Evolutionary conservation across 2,797 vertebrate species (phyloP).

Genomic region (Polyboroides typus): DNA sequence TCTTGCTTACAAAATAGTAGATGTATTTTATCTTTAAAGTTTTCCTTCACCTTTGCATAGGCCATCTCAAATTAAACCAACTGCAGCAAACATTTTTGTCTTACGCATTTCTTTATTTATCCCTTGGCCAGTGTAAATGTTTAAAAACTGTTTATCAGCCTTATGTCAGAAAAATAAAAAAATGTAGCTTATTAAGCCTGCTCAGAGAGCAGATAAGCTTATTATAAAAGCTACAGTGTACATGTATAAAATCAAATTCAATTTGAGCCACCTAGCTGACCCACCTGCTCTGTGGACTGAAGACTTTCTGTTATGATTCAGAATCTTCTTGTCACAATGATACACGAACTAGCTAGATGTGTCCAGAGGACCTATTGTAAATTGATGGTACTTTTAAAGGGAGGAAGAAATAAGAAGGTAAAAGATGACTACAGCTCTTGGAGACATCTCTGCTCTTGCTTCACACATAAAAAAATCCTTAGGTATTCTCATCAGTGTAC

Average conservation of each 20-base stretch:
- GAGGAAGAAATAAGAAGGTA: background rate
- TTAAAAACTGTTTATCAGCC: background rate
- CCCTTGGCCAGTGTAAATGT: background rate
- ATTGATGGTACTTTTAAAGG: background rate
- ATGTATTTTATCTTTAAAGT: background rate
- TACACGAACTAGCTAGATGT: background rate
- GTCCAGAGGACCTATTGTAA: background rate
- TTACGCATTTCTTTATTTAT: background rate
- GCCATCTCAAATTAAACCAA: background rate
- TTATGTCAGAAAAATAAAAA: background rate
- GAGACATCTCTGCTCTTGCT: background rate
- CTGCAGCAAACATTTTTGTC: background rate
- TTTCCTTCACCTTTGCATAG: background rate
- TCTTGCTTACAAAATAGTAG: background rate
- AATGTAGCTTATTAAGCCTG: background rate
- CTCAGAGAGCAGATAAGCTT: background rate
- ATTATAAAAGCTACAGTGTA: background rate
- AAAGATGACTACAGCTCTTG: background rate
- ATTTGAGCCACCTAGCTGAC: background rate
- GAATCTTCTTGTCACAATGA: background rate
- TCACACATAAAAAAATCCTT: background rate
- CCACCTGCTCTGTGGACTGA: background rate
- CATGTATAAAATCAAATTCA: background rate
- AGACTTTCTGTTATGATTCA: background rate
- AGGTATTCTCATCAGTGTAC: background rate